These are phyloP conservation scores for Cherax quadricarinatus DNA, from an alignment of 1,140 invertebrate species.

Conservation along the genomic window DNA sequence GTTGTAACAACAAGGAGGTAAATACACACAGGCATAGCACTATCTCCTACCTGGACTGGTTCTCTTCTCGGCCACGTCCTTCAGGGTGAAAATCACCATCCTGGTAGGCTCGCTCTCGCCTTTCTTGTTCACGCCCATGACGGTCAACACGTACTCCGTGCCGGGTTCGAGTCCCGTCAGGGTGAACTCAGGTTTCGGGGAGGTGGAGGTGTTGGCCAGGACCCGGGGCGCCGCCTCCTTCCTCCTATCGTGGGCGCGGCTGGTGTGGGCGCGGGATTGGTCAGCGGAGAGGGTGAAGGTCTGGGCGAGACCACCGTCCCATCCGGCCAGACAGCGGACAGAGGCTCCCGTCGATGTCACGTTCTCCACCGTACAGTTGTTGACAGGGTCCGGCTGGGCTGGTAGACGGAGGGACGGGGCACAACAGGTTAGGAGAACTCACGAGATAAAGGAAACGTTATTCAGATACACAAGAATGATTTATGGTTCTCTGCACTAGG, in stretches of 20 bases:
- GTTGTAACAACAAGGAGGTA: too few species aligned
- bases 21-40: not conserved
- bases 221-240: constrained; percentile 62
- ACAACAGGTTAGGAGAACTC: too few species aligned
- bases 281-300: constrained; percentile 66
- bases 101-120: constrained; percentile 88
- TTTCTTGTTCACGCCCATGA: constrained; percentile 91
- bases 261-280: constrained; percentile 39
- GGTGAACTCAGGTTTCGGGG: constrained; percentile 65
- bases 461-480: not conserved
- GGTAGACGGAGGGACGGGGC: constrained; percentile 52
- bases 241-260: constrained; percentile 20
- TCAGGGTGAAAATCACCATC: constrained; percentile 89
- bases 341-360: constrained; percentile 88
- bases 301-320: constrained; percentile 89
- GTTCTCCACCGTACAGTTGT: constrained; percentile 90
- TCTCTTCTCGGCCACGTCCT: constrained; percentile 86
- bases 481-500: too few species aligned
- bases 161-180: constrained; percentile 79
- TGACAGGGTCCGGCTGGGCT: constrained; percentile 90
- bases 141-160: constrained; percentile 84
- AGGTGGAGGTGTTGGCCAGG: constrained; percentile 69
- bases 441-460: not conserved
- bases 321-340: constrained; percentile 88
- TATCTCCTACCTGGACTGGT: constrained; percentile 73